Evolutionary conservation across 92 coral and sea anemone species (phyloP).

Genomic region (Palythoa caribaeorum): DNA sequence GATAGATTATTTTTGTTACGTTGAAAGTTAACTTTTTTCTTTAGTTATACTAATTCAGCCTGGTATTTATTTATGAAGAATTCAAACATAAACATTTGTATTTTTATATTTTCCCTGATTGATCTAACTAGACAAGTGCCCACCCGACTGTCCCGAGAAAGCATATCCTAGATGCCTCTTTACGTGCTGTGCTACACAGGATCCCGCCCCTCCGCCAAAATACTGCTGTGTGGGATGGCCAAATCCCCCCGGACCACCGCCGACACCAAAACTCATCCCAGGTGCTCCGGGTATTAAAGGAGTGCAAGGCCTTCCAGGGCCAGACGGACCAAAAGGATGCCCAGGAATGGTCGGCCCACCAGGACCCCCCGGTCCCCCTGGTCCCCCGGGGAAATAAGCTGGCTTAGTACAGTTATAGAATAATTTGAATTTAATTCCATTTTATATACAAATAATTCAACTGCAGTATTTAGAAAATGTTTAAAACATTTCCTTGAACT

Average conservation of each 20-base stretch:
- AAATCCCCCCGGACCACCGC: slow-evolving; percentile 35
- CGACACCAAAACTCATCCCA: slow-evolving; percentile 30
- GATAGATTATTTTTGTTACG: too few species aligned
- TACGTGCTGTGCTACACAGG: slow-evolving; percentile 36
- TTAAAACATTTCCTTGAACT: not conserved
- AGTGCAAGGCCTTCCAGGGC: slow-evolving; percentile 21
- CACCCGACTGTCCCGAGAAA: slow-evolving; percentile 26
- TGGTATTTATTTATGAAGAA: not conserved
- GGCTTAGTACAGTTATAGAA: not conserved
- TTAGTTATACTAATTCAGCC: too few species aligned
- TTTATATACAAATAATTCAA: too few species aligned
- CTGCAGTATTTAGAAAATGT: not conserved
- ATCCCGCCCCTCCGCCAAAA: slow-evolving; percentile 40
- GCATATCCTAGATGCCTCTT: slow-evolving; percentile 41
- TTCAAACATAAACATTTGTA: not conserved
- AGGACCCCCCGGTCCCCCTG: slow-evolving; percentile 40
- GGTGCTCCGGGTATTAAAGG: slow-evolving; percentile 38
- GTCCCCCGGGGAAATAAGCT: slow-evolving; percentile 36
- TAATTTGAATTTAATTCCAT: not conserved
- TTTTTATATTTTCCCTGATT: not conserved
- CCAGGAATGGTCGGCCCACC: slow-evolving; percentile 24
- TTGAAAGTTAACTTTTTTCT: too few species aligned
- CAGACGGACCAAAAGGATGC: slow-evolving; percentile 38
- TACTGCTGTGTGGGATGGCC: slow-evolving; percentile 51
- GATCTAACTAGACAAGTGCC: slow-evolving; percentile 16